phyloP scores from a whole-genome alignment of 2,888 invertebrate genomes.

The Heterodera filipjevi region DNA sequence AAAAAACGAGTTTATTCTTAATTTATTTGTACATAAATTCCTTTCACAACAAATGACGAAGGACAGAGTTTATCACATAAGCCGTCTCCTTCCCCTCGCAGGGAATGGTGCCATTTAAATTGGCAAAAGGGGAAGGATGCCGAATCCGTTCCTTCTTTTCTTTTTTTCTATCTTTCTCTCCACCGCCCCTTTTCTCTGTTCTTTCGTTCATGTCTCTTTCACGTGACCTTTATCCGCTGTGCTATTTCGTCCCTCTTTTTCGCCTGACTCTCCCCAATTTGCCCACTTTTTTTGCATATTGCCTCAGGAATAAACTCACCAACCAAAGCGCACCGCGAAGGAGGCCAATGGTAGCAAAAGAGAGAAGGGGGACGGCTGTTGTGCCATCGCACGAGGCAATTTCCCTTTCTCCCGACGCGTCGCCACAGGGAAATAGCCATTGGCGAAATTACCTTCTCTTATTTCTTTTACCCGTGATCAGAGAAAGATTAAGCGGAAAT shows the following conservation, averaged over 20 bases:
- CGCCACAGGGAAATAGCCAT: too few species aligned
- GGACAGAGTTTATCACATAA: too few species aligned
- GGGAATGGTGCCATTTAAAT: background rate
- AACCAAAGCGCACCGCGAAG: background rate
- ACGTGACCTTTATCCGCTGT: background rate
- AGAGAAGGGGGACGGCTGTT: background rate
- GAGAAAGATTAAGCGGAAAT: too few species aligned
- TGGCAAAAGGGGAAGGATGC: background rate
- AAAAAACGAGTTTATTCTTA: too few species aligned
- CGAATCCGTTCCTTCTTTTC: constrained; percentile 4
- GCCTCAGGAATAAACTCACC: background rate
- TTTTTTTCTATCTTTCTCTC: background rate
- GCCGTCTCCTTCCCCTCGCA: background rate
- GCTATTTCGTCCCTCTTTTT: background rate
- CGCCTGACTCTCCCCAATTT: background rate
- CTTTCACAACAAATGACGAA: too few species aligned
- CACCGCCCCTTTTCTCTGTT: background rate
- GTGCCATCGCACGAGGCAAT: background rate
- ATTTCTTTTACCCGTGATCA: too few species aligned
- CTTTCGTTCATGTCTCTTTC: background rate
- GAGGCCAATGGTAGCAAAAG: background rate
- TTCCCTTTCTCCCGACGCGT: background rate
- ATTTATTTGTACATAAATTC: too few species aligned
- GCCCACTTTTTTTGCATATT: background rate
- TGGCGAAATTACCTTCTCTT: too few species aligned